These are phyloP conservation scores for Leptestheria dahalacensis DNA, from an alignment of 1,140 invertebrate species.

Conservation along the genomic window DNA sequence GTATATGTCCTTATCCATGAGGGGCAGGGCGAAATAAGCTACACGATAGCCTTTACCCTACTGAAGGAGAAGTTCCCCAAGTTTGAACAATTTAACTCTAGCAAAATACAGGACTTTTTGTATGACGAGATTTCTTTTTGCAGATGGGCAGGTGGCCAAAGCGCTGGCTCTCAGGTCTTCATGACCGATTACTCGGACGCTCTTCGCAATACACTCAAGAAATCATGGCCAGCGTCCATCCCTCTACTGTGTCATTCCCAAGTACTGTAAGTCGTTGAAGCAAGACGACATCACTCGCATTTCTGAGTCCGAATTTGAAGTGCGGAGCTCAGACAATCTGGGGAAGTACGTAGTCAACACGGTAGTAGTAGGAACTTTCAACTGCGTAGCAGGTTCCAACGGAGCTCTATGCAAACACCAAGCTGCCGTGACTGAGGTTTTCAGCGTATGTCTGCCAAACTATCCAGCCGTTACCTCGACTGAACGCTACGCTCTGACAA, in stretches of 20 bases:
- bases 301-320: background rate
- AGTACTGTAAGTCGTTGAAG: background rate
- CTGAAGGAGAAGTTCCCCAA: background rate
- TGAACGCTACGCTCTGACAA: no score
- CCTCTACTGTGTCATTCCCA: background rate
- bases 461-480: no score
- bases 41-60: background rate
- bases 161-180: background rate
- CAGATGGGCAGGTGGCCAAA: background rate
- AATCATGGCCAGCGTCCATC: background rate
- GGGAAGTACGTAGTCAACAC: background rate
- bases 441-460: no score
- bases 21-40: background rate
- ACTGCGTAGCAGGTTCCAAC: background rate
- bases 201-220: background rate
- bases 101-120: background rate
- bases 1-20: background rate
- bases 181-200: background rate
- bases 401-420: background rate
- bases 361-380: background rate
- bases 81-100: background rate
- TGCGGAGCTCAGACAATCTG: background rate
- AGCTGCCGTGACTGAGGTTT: no score
- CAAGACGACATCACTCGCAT: background rate
- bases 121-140: background rate